A percentile compares a stretch with the other conserved stretches of the same genome.
These are phyloP conservation scores for Eupsittula cactorum DNA, from an alignment of 2,113 vertebrate species.

Conservation along the genomic window DNA sequence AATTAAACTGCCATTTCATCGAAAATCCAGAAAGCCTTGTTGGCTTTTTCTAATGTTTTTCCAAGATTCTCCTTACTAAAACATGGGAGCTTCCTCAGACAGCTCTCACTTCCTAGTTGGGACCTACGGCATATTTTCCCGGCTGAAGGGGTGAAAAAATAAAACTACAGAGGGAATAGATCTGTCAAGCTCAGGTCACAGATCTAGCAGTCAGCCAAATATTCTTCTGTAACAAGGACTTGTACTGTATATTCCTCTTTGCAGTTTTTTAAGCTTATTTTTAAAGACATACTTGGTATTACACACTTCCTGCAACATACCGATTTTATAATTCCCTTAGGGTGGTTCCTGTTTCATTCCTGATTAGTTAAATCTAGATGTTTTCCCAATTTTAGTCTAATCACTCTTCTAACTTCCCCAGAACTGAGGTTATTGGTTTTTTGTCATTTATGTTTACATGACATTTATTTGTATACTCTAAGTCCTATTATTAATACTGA, in stretches of 20 bases:
- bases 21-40: neutral
- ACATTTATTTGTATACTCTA: neutral
- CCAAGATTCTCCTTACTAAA: neutral
- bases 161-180: neutral
- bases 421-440: neutral
- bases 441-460: neutral
- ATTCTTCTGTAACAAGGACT: neutral
- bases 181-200: neutral
- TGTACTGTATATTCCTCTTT: neutral
- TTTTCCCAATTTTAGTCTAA: neutral
- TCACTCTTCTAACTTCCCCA: neutral
- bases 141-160: neutral
- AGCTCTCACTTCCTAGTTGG: neutral
- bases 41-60: neutral
- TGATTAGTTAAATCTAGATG: neutral
- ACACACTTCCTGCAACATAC: neutral
- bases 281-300: neutral
- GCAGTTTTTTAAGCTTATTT: neutral
- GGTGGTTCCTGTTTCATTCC: neutral
- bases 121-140: neutral
- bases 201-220: neutral
- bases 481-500: neutral
- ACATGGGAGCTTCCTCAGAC: neutral
- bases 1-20: neutral
- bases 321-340: neutral